Evolutionary conservation across 2,888 invertebrate species (phyloP), one percentile per base, ranked within the genome.

Genomic region (Adelphocoris suturalis): DNA sequence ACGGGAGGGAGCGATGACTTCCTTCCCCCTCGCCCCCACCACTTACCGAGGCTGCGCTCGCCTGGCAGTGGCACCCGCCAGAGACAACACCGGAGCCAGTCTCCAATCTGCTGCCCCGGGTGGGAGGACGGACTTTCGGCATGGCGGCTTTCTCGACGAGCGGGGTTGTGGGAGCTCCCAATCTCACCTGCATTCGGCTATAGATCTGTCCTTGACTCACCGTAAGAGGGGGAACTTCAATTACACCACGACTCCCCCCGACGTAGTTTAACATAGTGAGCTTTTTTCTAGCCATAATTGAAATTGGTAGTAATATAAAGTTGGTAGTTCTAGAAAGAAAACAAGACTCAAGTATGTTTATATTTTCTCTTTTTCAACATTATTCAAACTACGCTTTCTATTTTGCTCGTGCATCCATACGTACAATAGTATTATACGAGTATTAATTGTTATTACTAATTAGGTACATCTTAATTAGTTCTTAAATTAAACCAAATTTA

Each of bases 191-290:
- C 68, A 23, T 23, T 27, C 13, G 23, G 68, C 68, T 68, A 68
- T 68, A 68, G 68, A 68, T 68, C 68, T 23, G 68, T 68, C 68
- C 68, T 68, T 68, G 68, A 68, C 68, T 68, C 68, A 12, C 23
- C 68, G 19, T 2, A 3, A 61, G 61, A 61, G 19, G 68, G 57
- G 68, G 61, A 68, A 23, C 68, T 7, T 68, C 68, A 23, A 68
- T 68, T 23, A 68, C 19, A 16, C 68, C 23, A 68, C 68, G 68
- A 11, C 23, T 23, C 23, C 23, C 68, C 0, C 23, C 68, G 12
- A 68, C 68, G 68, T 68, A 68, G n/a, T n/a, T 68, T 23, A 23
- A 23, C 68, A 68, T 68, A 23, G 68, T 68, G 68, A 68, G 68
- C 23, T 23, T 68, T 37, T 37, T 23, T 23, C 11, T 23, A 12